These are phyloP conservation scores for Coturnix japonica DNA, from an alignment of 2,113 vertebrate species.

Conservation along the genomic window DNA sequence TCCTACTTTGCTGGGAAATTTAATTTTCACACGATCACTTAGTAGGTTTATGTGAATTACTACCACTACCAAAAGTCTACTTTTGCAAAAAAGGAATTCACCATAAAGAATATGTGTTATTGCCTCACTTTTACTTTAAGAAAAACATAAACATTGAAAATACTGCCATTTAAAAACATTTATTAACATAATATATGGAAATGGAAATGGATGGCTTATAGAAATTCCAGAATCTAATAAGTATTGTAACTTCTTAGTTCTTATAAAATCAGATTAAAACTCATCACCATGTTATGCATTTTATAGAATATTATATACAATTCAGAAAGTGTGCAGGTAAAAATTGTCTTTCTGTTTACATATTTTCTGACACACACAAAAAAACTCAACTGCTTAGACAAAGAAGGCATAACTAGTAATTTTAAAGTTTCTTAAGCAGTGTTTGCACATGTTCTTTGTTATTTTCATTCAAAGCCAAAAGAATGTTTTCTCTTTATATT, in stretches of 20 bases:
- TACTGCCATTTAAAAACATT: neutral
- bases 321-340: neutral
- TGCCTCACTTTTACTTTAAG: neutral
- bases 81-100: neutral
- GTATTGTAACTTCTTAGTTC: neutral
- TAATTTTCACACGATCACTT: neutral
- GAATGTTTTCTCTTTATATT: neutral
- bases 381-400: neutral
- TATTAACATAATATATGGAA: neutral
- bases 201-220: neutral
- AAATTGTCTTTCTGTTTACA: neutral
- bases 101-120: neutral
- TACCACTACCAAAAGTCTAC: rapidly evolving
- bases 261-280: neutral
- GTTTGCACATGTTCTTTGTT: neutral
- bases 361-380: neutral
- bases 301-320: rapidly evolving
- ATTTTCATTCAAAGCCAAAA: neutral
- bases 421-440: neutral
- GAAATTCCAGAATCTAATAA: neutral
- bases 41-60: neutral
- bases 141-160: neutral
- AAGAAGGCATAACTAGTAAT: neutral
- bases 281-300: rapidly evolving
- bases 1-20: neutral